A percentile compares a stretch with the other conserved stretches of the same genome.
Evolutionary conservation across 2,888 invertebrate genomes (phyloP).

Genomic region (Eulithis testata): DNA sequence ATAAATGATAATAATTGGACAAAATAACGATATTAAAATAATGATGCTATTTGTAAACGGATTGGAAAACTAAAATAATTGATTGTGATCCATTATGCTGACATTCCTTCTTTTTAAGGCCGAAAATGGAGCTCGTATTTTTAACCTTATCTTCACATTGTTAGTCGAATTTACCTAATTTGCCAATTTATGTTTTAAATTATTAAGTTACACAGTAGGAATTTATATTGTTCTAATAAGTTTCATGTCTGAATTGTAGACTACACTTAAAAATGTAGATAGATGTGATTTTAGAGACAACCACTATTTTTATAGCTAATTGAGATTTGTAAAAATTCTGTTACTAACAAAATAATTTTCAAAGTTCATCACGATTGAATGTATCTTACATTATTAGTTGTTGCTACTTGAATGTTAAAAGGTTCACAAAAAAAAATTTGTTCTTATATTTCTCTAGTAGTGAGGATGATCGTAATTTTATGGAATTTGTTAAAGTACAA

Average conservation of each 20-base stretch:
- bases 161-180: slow-evolving; percentile 12
- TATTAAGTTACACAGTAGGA: slow-evolving; percentile 5
- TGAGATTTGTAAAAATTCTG: too few relatives aligned
- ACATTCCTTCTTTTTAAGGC: not conserved
- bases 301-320: too few relatives aligned
- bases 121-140: not conserved
- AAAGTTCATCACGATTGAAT: too few relatives aligned
- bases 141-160: slow-evolving; percentile 2
- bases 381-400: too few relatives aligned
- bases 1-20: not conserved
- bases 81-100: not conserved
- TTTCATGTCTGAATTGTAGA: too few relatives aligned
- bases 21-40: not conserved
- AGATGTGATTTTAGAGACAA: too few relatives aligned
- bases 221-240: slow-evolving; percentile 1
- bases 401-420: not conserved
- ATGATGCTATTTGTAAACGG: not conserved
- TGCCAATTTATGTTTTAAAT: slow-evolving; percentile 21
- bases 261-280: too few relatives aligned
- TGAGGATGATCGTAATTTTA: not conserved
- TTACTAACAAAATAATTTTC: too few relatives aligned
- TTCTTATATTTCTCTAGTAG: not conserved
- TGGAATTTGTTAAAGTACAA: slow-evolving; percentile 24
- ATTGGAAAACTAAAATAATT: not conserved
- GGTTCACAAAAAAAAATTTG: not conserved